A percentile compares a stretch with the other conserved stretches of the same genome.
phyloP scores from a whole-genome alignment of 2,113 vertebrate species.

The Pyrgilauda ruficollis region DNA sequence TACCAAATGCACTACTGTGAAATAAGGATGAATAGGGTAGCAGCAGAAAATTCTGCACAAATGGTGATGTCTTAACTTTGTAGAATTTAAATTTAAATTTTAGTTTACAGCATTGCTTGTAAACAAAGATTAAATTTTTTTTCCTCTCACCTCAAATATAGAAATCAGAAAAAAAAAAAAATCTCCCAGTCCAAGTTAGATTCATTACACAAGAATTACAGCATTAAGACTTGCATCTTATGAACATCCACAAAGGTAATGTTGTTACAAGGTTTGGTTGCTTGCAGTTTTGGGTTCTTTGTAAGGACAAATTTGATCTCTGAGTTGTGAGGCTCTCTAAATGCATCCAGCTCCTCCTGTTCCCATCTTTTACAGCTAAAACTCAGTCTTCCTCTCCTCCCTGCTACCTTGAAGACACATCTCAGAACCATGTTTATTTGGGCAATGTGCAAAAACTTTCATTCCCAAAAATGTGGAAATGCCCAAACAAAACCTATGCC shows the following conservation, averaged over 20 bases:
- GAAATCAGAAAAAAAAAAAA: not conserved
- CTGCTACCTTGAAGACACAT: not conserved
- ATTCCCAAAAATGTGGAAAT: not conserved
- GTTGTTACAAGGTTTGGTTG: not conserved
- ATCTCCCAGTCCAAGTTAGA: not conserved
- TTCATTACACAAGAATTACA: not conserved
- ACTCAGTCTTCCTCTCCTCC: not conserved
- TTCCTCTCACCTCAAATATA: not conserved
- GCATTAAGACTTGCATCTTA: not conserved
- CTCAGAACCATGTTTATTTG: not conserved
- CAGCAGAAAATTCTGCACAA: not conserved
- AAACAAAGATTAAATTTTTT: not conserved
- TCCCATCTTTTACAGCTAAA: not conserved
- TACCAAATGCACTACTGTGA: not conserved
- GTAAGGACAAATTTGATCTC: not conserved
- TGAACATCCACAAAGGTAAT: not conserved
- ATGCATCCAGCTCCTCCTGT: not conserved
- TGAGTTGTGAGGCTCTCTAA: not conserved
- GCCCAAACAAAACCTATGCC: not conserved
- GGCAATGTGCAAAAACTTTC: not conserved
- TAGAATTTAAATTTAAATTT: not conserved
- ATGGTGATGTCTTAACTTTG: not conserved
- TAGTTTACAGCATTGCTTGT: not conserved
- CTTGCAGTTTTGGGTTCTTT: not conserved
- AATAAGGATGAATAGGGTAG: not conserved